Conservation (phyloP, 2,797 vertebrate species). For the Rhodeus uyekii region DNA sequence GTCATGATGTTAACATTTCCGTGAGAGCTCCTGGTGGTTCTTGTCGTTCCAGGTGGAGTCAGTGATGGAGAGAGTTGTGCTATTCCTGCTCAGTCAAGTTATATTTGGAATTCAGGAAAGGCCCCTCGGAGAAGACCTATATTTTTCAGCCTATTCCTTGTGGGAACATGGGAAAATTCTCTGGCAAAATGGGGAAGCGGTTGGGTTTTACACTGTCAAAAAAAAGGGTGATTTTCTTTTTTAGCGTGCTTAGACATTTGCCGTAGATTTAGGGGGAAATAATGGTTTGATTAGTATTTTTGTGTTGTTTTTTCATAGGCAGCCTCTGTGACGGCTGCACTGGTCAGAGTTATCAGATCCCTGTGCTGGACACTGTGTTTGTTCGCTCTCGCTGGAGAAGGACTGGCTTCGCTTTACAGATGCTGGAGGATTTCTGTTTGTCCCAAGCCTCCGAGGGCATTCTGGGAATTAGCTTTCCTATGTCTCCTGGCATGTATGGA, state of each 20-base stretch:
- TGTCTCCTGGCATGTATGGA: constrained; percentile 86
- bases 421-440: constrained; percentile 88
- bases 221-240: constrained; percentile 78
- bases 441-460: constrained; percentile 77
- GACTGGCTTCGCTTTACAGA: constrained; percentile 81
- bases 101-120: constrained; percentile 83
- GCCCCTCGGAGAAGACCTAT: constrained; percentile 64
- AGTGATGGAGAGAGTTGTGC: constrained; percentile 84
- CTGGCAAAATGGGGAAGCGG: constrained; percentile 83
- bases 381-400: constrained; percentile 79
- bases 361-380: constrained; percentile 88
- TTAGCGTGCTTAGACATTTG: not conserved
- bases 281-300: not conserved
- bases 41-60: constrained; percentile 80
- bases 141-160: constrained; percentile 82
- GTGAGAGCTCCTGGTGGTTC: not conserved
- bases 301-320: not conserved
- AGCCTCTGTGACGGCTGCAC: constrained; percentile 77
- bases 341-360: constrained; percentile 81
- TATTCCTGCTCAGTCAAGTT: constrained; percentile 88
- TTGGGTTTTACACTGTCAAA: constrained; percentile 90
- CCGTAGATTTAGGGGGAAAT: not conserved
- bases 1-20: not conserved
- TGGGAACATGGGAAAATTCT: constrained; percentile 86
- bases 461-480: constrained; percentile 86